A percentile compares a stretch with the other conserved stretches of the same genome.
phyloP scores from a whole-genome alignment of 1,140 invertebrate species.

The Saxidomus purpurata region DNA sequence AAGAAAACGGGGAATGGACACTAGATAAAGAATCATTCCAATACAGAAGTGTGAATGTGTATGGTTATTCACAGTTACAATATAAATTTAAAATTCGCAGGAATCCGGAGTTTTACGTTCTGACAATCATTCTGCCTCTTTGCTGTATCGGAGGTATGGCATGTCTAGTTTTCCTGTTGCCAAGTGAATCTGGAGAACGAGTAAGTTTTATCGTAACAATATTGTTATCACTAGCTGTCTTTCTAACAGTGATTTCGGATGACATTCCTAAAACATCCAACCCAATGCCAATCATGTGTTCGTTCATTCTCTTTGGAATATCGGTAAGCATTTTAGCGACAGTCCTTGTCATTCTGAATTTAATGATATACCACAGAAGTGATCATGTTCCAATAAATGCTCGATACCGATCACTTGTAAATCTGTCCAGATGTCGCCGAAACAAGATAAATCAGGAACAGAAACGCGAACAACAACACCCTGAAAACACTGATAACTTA shows the following conservation, averaged over 20 bases:
- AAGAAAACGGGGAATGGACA: not conserved
- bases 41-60: not conserved
- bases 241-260: constrained; percentile 42
- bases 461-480: not conserved
- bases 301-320: not conserved
- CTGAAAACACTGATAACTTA: not conserved
- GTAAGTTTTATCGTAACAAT: constrained; percentile 53
- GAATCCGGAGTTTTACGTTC: constrained; percentile 31
- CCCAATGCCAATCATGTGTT: constrained; percentile 19
- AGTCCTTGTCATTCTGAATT: not conserved
- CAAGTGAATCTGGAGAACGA: constrained; percentile 53
- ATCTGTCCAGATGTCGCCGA: not conserved
- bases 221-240: constrained; percentile 24
- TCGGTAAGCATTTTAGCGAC: not conserved
- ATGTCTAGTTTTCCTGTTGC: constrained; percentile 51
- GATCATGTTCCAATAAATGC: not conserved
- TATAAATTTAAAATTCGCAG: constrained; percentile 2
- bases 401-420: not conserved
- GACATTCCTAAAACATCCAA: constrained; percentile 47
- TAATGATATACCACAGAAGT: not conserved
- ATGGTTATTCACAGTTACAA: not conserved
- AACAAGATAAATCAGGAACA: not conserved
- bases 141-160: not conserved
- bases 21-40: not conserved
- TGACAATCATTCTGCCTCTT: constrained; percentile 51